These are phyloP conservation scores for Sesia apiformis DNA, from an alignment of 2,888 invertebrate genomes.

Conservation along the genomic window DNA sequence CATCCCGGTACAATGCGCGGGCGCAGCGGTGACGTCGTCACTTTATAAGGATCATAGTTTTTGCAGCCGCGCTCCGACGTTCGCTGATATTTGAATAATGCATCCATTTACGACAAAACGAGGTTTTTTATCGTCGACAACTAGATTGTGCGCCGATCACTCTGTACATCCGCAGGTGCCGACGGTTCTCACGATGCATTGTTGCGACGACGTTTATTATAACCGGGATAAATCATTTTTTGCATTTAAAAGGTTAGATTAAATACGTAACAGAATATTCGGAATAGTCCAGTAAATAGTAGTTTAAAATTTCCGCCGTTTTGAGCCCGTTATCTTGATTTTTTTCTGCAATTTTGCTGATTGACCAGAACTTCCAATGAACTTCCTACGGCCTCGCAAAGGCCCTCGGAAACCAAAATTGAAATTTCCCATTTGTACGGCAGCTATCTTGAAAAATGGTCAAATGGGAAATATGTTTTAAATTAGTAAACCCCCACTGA, in stretches of 20 bases:
- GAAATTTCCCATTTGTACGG: too few relatives aligned
- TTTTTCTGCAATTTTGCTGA: too few relatives aligned
- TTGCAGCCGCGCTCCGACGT: constrained; percentile 6
- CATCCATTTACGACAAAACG: background rate
- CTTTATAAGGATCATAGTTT: constrained; percentile 6
- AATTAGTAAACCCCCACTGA: too few relatives aligned
- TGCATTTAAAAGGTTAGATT: background rate
- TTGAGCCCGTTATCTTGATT: too few relatives aligned
- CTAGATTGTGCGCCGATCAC: background rate
- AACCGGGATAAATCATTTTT: background rate
- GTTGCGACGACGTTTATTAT: background rate
- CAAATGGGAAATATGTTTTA: too few relatives aligned
- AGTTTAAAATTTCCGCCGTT: too few relatives aligned
- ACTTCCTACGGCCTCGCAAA: too few relatives aligned
- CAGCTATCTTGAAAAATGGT: too few relatives aligned
- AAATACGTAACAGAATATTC: too few relatives aligned
- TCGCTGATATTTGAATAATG: background rate
- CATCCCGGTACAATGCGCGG: background rate
- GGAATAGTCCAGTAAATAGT: too few relatives aligned
- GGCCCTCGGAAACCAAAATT: too few relatives aligned
- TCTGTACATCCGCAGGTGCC: background rate
- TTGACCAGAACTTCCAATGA: too few relatives aligned
- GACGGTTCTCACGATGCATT: background rate
- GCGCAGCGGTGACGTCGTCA: background rate
- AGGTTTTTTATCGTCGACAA: background rate